These are phyloP conservation scores for Dinoponera quadriceps DNA, from an alignment of 1,140 invertebrate species.

Conservation along the genomic window DNA sequence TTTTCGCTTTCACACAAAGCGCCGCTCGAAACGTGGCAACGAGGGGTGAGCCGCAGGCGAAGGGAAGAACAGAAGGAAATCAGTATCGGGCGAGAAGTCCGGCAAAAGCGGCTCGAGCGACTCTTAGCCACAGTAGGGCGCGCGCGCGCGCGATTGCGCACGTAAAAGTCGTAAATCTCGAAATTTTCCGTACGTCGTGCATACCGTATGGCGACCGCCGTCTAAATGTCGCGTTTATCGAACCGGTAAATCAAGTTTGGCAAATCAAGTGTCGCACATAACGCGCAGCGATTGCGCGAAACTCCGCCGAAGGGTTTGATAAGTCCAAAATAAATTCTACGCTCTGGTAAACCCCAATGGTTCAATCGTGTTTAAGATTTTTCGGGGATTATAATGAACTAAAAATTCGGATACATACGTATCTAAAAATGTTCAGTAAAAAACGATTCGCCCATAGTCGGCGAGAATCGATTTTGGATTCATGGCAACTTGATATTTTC, in stretches of 20 bases:
- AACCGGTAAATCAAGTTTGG: conserved; percentile 71
- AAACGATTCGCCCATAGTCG: neutral
- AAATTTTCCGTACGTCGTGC: conserved; percentile 69
- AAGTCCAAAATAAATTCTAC: neutral
- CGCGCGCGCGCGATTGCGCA: conserved; percentile 24
- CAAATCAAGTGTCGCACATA: conserved; percentile 16
- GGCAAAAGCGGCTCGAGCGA: neutral
- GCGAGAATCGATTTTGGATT: neutral
- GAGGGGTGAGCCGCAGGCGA: neutral
- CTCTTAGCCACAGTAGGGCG: no score
- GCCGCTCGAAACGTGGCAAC: conserved; percentile 4
- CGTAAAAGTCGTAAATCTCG: conserved; percentile 67
- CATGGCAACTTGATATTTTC: neutral
- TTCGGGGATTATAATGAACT: no score
- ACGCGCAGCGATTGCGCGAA: neutral
- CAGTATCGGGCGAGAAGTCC: neutral
- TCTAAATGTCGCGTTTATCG: conserved; percentile 68
- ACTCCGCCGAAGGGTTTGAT: neutral
- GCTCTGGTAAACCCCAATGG: no score
- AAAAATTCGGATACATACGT: no score
- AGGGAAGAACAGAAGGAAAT: conserved; percentile 6
- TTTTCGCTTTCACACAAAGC: conserved; percentile 39
- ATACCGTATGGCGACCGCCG: neutral
- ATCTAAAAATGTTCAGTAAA: neutral
- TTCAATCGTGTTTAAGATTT: no score